Base-by-base conservation (phyloP, 2,888 invertebrate genomes). In the Phoronis australis region DNA sequence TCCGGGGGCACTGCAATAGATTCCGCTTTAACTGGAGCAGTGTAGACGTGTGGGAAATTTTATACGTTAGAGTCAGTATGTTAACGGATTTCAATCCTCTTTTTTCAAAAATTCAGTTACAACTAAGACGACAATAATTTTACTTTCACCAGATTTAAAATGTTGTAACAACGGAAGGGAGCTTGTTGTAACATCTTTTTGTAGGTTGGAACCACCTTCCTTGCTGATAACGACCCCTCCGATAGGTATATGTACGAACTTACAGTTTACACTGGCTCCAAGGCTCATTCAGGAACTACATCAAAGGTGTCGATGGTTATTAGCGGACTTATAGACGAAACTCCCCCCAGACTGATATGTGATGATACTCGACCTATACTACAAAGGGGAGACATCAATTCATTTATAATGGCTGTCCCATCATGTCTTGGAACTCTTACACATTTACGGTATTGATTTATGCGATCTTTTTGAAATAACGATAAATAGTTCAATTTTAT, bases 171-270 rank as follows among this genome's bases (percentile, higher is more conserved):
- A n/a, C n/a, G n/a, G n/a, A n/a, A n/a, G n/a, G n/a, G n/a, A n/a
- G n/a, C n/a, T n/a, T n/a, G n/a, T n/a, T n/a, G n/a, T n/a, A n/a
- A n/a, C n/a, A n/a, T 54, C 25, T 31, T 27, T 5, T 52, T 56
- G 21, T 48, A 74, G 72, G 52, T 69, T 24, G 71, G 71, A 4
- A 66, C 64, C 1, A 49, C 66, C 0, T 70, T 73, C 2, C 51
- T 75, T 31, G 65, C 69, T 15, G 75, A 76, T 52, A 75, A 75
- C 48, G 54, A 63, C n/a, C 52, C 64, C 15, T 42, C 56, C 20
- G 69, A 76, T 57, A 65, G 65, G 42, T 77, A 73, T 50, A 48
- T 73, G 2, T 75, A 75, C 52, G 75, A 76, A 52, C 58, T 75
- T n/a, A 42, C 69, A 9, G 65, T 73, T 4, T 62, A 59, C 47